A percentile compares a stretch with the other conserved stretches of the same genome.
These are phyloP conservation scores for Bubo blakistoni DNA, from an alignment of 2,113 vertebrate species.

Conservation along the genomic window DNA sequence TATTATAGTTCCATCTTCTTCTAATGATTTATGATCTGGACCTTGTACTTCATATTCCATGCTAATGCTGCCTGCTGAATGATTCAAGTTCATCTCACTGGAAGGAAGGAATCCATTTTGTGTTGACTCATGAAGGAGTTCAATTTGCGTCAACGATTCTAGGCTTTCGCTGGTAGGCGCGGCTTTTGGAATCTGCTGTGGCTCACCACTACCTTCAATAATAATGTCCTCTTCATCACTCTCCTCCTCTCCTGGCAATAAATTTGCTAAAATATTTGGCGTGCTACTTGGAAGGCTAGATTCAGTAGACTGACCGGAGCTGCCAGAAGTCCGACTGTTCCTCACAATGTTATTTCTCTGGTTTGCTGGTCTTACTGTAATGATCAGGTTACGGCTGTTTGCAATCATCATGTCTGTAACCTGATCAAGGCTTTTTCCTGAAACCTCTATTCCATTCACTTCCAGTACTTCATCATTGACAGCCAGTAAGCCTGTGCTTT, in stretches of 20 bases:
- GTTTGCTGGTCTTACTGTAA: conserved; percentile 95
- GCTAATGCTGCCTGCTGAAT: conserved; percentile 45
- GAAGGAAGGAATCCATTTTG: conserved; percentile 82
- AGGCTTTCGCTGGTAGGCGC: conserved; percentile 71
- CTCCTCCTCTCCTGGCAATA: conserved; percentile 83
- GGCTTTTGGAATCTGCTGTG: conserved; percentile 73
- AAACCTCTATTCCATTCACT: conserved; percentile 96
- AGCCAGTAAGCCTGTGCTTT: conserved; percentile 92
- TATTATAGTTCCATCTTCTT: conserved; percentile 96
- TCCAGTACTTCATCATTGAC: conserved; percentile 97
- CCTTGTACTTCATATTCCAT: conserved; percentile 63
- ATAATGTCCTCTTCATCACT: conserved; percentile 93
- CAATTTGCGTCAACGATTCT: conserved; percentile 79
- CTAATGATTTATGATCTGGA: conserved; percentile 74
- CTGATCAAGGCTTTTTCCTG: conserved; percentile 93
- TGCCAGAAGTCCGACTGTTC: conserved; percentile 86
- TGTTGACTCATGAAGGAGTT: conserved; percentile 80
- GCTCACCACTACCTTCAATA: conserved; percentile 81
- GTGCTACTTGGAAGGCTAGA: conserved; percentile 81
- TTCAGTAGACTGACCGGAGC: conserved; percentile 91
- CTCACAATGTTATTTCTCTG: conserved; percentile 94
- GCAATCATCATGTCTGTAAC: conserved; percentile 99
- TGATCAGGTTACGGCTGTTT: conserved; percentile 97
- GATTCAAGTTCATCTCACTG: conserved; percentile 65
- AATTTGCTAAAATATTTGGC: conserved; percentile 78